Base-by-base conservation (phyloP, 2,888 invertebrate genomes). In the Chalcosyrphus nemorum region DNA sequence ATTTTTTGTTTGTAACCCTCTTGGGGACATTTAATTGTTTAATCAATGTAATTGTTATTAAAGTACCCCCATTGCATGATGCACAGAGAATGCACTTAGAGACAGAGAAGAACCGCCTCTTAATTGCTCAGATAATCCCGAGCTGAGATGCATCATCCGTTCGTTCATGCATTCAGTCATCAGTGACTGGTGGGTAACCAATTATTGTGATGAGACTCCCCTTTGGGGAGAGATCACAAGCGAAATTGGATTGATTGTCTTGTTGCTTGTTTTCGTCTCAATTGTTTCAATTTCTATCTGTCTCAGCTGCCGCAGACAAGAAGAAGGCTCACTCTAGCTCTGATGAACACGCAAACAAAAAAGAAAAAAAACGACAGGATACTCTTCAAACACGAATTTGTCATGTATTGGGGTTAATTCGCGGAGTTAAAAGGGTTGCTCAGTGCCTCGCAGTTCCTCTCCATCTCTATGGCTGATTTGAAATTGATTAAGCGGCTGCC, bases 111-210 rank as follows among this genome's bases (percentile, higher is more conserved):
- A 45, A 59, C 65, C 65, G 61, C 72, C 41, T 70, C 61, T 77
- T 77, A 77, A 82, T 82, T 66, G 76, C 71, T 74, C 17, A 78
- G 78, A 84, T 84, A 84, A 84, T 84, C 78, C 78, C 41, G 54
- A 47, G 35, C 52, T 47, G 50, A 61, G 66, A 56, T 63, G 52
- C 19, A 32, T 29, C 32, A 32, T 19, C 59, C 15, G 19, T 57
- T 32, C n/a, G n/a, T n/a, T n/a, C n/a, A n/a, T n/a, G n/a, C n/a
- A n/a, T n/a, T n/a, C n/a, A n/a, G n/a, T n/a, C n/a, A n/a, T n/a
- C 11, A 56, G 65, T 35, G 35, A 59, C 19, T 50, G 47, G 29
- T 29, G 32, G 66, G 61, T 56, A 29, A 59, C 41, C 68, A 65
- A 74, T 78, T 68, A 68, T 35, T 32, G 21, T 52, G 74, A 74